Conservation (phyloP, 2,113 vertebrate genomes). For the Machaerirhynchus nigripectus region DNA sequence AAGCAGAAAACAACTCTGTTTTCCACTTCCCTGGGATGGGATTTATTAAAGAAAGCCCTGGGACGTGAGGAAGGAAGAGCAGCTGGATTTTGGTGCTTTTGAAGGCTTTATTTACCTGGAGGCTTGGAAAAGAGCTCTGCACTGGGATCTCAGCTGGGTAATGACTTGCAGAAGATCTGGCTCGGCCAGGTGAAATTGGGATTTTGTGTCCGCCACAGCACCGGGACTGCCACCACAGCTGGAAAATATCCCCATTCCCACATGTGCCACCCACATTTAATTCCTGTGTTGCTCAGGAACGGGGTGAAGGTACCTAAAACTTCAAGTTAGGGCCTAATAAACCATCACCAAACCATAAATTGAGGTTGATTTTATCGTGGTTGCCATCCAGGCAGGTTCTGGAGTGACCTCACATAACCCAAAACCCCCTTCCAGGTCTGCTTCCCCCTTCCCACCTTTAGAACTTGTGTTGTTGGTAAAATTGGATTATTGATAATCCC, state of each 20-base stretch:
- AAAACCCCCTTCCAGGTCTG: neutral
- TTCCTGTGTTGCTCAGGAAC: neutral
- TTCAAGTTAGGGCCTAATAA: neutral
- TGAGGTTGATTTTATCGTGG: accelerated
- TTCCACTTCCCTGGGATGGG: neutral
- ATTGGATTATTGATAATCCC: neutral
- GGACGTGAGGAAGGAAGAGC: neutral
- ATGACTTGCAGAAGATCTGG: neutral
- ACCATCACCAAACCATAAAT: neutral
- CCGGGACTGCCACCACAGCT: neutral
- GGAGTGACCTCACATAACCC: neutral
- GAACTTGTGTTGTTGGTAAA: neutral
- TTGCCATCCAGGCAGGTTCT: neutral
- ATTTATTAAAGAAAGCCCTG: slow-evolving; percentile 20
- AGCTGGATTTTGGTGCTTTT: neutral
- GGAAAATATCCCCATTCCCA: neutral
- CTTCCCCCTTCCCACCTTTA: neutral
- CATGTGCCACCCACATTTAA: accelerated
- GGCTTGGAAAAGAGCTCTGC: neutral
- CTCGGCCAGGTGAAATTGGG: neutral
- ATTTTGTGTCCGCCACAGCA: neutral
- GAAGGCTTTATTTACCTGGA: slow-evolving; percentile 43
- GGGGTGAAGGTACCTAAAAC: neutral
- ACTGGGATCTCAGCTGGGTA: neutral
- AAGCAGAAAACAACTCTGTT: neutral